Conservation (phyloP, 2,797 vertebrate genomes). For the Synaphobranchus kaupii region DNA sequence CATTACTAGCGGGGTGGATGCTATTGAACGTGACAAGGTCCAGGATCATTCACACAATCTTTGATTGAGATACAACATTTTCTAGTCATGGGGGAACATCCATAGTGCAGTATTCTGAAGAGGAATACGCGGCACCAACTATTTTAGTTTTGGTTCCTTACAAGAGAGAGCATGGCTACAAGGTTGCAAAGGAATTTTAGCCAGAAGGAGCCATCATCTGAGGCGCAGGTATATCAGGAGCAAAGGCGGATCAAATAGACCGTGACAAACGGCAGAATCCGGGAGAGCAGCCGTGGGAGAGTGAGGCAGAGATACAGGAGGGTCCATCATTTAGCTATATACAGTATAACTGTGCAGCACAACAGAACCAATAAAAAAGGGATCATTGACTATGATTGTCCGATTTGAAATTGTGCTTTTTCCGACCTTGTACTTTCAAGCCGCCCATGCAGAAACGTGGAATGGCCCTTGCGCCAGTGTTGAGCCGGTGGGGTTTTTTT, state of each 20-base stretch:
- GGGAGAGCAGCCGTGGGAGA: slow-evolving; percentile 81
- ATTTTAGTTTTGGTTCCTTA: slow-evolving; percentile 85
- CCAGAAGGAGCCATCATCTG: slow-evolving; percentile 87
- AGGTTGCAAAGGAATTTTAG: slow-evolving; percentile 92
- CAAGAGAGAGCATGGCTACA: slow-evolving; percentile 87
- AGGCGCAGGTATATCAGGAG: slow-evolving; percentile 81
- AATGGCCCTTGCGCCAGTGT: too few species aligned
- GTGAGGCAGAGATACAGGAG: neutral
- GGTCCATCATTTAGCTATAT: neutral
- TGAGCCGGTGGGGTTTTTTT: too few species aligned
- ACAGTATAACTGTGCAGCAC: neutral
- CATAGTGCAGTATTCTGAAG: too few species aligned
- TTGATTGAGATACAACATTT: too few species aligned
- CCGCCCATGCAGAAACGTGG: too few species aligned
- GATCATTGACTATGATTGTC: neutral
- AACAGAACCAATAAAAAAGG: neutral
- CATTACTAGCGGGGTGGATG: too few species aligned
- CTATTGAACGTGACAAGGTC: too few species aligned
- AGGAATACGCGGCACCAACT: too few species aligned
- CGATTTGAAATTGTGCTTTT: neutral
- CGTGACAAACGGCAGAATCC: slow-evolving; percentile 83
- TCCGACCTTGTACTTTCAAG: too few species aligned
- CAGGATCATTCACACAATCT: too few species aligned
- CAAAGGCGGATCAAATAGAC: slow-evolving; percentile 90
- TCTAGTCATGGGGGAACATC: too few species aligned